These are phyloP conservation scores for Sesamia nonagrioides DNA, from an alignment of 1,140 invertebrate genomes.

Conservation along the genomic window DNA sequence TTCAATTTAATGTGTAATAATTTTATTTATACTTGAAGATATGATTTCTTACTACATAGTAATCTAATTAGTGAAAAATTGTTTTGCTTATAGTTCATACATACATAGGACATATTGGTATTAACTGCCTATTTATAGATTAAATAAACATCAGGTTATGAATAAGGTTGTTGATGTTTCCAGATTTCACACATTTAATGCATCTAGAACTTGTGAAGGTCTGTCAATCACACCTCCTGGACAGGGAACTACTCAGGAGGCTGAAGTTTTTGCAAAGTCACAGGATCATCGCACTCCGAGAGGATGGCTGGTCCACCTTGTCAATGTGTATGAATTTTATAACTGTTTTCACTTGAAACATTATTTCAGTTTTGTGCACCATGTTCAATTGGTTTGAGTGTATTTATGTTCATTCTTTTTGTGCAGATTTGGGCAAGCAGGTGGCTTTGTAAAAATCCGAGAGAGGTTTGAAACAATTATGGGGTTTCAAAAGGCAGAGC, in stretches of 20 bases:
- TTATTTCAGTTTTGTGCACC: not conserved
- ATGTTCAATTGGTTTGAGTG: not conserved
- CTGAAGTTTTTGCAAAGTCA: conserved; percentile 93
- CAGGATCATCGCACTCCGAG: conserved; percentile 92
- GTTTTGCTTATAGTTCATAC: not conserved
- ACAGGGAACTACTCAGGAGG: conserved; percentile 75
- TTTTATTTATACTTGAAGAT: conserved; percentile 1
- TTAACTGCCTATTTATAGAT: not conserved
- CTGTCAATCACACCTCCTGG: conserved; percentile 85
- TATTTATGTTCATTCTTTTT: conserved; percentile 42
- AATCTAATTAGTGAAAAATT: not conserved
- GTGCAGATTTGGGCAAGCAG: conserved; percentile 93
- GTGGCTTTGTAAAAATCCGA: conserved; percentile 95
- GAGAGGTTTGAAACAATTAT: conserved; percentile 93
- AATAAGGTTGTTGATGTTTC: conserved; percentile 57
- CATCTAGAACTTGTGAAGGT: conserved; percentile 93
- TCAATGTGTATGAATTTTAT: conserved; percentile 91
- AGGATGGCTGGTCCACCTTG: conserved; percentile 98
- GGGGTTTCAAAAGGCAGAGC: conserved; percentile 81
- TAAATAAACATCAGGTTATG: not conserved
- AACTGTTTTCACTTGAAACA: too few relatives aligned
- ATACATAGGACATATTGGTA: not conserved
- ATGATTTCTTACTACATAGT: not conserved
- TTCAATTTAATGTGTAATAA: conserved; percentile 12
- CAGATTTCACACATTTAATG: conserved; percentile 98